Percentiles rank a stretch among this genome's conserved stretches.
These are phyloP conservation scores for Sapajus apella DNA, from an alignment of 2,113 vertebrate species.

Conservation along the genomic window DNA sequence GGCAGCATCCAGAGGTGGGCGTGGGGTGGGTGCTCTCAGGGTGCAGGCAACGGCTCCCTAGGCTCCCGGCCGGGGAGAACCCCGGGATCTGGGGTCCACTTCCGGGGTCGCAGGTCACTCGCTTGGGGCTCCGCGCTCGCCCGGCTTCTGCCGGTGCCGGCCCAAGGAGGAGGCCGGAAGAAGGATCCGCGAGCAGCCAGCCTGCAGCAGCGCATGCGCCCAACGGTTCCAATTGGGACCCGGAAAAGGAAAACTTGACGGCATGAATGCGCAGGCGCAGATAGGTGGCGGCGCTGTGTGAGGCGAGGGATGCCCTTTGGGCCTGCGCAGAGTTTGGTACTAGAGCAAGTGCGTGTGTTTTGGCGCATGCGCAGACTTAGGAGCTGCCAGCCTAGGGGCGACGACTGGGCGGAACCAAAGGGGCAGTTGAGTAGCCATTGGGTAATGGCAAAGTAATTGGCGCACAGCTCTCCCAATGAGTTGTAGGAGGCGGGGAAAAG, in stretches of 20 bases:
- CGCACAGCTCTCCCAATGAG: background rate
- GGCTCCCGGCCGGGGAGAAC: background rate
- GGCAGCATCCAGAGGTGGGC: conserved; percentile 67
- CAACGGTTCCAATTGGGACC: conserved; percentile 50
- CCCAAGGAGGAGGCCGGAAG: conserved; percentile 79
- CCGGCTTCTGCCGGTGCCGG: conserved; percentile 50
- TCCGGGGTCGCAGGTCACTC: conserved; percentile 75
- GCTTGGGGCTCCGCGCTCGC: background rate
- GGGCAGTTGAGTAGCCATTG: background rate
- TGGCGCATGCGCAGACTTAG: background rate
- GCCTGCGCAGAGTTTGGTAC: background rate
- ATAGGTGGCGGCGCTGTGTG: accelerated
- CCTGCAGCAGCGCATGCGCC: conserved; percentile 74
- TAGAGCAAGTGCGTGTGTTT: accelerated
- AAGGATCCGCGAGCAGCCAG: conserved; percentile 68
- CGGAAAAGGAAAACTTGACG: conserved; percentile 72
- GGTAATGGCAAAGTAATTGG: background rate
- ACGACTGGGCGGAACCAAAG: background rate
- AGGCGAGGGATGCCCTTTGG: background rate
- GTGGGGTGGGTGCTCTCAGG: conserved; percentile 51
- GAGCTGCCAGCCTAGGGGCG: background rate
- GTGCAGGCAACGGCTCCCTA: background rate
- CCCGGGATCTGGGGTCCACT: conserved; percentile 66
- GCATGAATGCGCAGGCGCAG: conserved; percentile 62
- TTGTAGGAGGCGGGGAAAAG: background rate